Evolutionary conservation across 2,888 invertebrate species (phyloP).

Genomic region (Nemurella pictetii): DNA sequence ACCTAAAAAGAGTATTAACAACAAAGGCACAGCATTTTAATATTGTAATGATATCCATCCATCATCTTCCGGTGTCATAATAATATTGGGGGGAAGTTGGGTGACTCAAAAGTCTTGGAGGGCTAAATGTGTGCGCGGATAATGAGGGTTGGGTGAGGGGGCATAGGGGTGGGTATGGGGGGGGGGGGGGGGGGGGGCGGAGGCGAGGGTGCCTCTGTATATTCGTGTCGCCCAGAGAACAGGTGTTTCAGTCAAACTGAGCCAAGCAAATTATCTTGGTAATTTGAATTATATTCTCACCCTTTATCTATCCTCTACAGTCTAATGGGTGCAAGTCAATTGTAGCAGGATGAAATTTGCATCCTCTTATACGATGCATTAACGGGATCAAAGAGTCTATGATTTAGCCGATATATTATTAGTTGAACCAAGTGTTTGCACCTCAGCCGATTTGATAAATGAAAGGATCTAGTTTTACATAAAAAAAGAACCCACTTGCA

Average conservation of each 20-base stretch:
- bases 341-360: background rate
- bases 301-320: background rate
- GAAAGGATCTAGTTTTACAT: background rate
- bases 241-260: slow-evolving; percentile 15
- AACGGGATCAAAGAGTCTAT: background rate
- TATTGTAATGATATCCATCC: slow-evolving; percentile 21
- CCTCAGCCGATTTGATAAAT: background rate
- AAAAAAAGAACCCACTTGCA: background rate
- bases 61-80: slow-evolving; percentile 6
- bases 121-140: background rate
- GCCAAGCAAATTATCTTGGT: slow-evolving; percentile 4
- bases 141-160: background rate
- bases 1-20: background rate
- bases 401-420: background rate
- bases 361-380: background rate
- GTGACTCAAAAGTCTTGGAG: background rate
- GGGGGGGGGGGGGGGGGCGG: background rate
- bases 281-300: slow-evolving; percentile 1
- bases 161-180: background rate
- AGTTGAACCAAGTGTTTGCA: background rate
- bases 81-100: background rate
- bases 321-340: background rate
- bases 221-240: background rate
- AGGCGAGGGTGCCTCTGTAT: background rate
- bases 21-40: slow-evolving; percentile 18